Base-by-base conservation (phyloP, 2,888 invertebrate genomes). In the Chrysolina haemoptera region DNA sequence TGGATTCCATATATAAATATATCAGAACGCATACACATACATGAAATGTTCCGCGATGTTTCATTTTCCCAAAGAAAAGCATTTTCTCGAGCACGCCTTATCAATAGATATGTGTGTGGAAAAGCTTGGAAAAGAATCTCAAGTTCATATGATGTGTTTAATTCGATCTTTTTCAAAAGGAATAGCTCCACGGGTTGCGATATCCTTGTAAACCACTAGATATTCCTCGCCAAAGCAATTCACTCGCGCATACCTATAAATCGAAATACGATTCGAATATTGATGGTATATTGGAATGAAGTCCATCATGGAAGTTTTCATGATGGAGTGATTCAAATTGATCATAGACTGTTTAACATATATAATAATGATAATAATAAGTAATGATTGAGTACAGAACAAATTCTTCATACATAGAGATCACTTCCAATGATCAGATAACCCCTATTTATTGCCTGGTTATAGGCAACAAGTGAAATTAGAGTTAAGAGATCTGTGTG, bases 121-220 rank as follows among this genome's bases (percentile, higher is more conserved):
- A 53, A 41, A 71, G 65, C 62, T 67, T 62, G 48, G 66, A 35
- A 65, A 72, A 70, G 59, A 48, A 63, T 50, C 62, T 55, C 68
- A 16, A 63, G 65, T 55, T 68, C 64, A 53, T 70, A 74, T 76
- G 73, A 78, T 75, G 76, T 73, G 76, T 75, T 73, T 74, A 74
- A 68, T 70, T 68, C 71, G 71, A 76, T 76, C 75, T 70, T 67
- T 67, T 70, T 65, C 69, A 72, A 75, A 77, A 79, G 76, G 70
- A 78, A 75, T 78, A 76, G 73, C 74, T 76, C 74, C 71, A 73
- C 48, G 64, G 59, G 67, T 74, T 68, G 27, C 27, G 62, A 22
- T 48, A 59, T 76, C 76, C 70, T 74, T 27, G 43, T 62, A 69
- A 75, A 72, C 73, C 73, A 75, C 73, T 75, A 76, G 73, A 70